Evolutionary conservation across 2,888 invertebrate species (phyloP).

Genomic region (Erebia ligea): DNA sequence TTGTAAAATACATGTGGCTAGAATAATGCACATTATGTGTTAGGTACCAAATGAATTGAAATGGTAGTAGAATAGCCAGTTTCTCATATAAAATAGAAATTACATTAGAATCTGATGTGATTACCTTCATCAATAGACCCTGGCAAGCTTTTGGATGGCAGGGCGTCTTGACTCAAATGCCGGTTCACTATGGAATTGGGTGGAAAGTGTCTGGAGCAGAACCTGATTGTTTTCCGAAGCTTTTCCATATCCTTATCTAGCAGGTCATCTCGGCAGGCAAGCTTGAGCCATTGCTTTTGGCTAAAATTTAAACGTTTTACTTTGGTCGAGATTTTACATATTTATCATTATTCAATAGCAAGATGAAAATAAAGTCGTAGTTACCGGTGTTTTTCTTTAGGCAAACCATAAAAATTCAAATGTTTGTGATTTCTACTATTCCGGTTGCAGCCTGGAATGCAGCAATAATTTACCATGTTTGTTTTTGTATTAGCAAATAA

Average conservation of each 20-base stretch:
- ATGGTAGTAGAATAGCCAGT: too few species aligned
- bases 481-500: background rate
- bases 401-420: slow-evolving; percentile 68
- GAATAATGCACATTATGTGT: too few species aligned
- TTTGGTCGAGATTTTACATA: background rate
- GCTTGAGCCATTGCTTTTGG: slow-evolving; percentile 64
- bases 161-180: slow-evolving; percentile 61
- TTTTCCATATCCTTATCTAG: slow-evolving; percentile 52
- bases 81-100: too few species aligned
- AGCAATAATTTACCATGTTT: slow-evolving; percentile 74
- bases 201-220: slow-evolving; percentile 71
- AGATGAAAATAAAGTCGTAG: slow-evolving; percentile 19
- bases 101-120: too few species aligned
- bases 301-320: slow-evolving; percentile 45
- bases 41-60: too few species aligned
- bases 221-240: slow-evolving; percentile 49
- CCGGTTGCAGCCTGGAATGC: slow-evolving; percentile 66
- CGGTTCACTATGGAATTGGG: slow-evolving; percentile 61
- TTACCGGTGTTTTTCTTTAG: slow-evolving; percentile 66
- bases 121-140: slow-evolving; percentile 54
- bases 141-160: slow-evolving; percentile 62
- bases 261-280: slow-evolving; percentile 62
- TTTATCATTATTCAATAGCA: too few species aligned
- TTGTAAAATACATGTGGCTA: too few species aligned
- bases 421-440: slow-evolving; percentile 68